These are phyloP conservation scores for Exocentrus adspersus DNA, from an alignment of 2,888 invertebrate genomes.

Conservation along the genomic window DNA sequence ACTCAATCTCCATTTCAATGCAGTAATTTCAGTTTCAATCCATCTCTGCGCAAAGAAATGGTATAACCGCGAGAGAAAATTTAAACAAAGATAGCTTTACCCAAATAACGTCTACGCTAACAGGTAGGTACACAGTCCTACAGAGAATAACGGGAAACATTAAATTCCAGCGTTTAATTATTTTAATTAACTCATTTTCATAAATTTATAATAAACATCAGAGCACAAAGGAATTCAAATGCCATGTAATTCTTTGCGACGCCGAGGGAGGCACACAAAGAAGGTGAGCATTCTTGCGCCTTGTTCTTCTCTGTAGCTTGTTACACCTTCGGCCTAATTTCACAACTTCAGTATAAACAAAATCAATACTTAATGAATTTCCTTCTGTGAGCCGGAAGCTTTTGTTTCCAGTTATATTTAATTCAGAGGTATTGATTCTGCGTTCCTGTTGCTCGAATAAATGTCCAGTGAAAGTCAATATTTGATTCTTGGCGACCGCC, in stretches of 20 bases:
- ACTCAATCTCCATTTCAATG: no score
- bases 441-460: neutral
- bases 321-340: conserved; percentile 37
- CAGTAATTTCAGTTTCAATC: no score
- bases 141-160: neutral
- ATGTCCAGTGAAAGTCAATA: neutral
- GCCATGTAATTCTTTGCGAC: conserved; percentile 4
- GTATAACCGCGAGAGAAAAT: neutral
- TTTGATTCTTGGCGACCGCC: neutral
- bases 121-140: no score
- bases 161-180: conserved; percentile 16
- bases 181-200: conserved; percentile 22
- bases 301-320: conserved; percentile 36
- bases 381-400: conserved; percentile 5
- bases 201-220: conserved; percentile 19
- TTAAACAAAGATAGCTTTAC: conserved; percentile 1
- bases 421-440: neutral
- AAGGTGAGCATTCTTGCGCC: conserved; percentile 25
- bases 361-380: conserved; percentile 19
- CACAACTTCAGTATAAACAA: conserved; percentile 17
- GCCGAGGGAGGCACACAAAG: conserved; percentile 25
- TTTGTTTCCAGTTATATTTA: neutral
- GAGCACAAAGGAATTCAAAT: conserved; percentile 12
- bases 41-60: no score
- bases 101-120: neutral